phyloP scores from a whole-genome alignment of 2,888 invertebrate species.

The Drosophila dives region DNA sequence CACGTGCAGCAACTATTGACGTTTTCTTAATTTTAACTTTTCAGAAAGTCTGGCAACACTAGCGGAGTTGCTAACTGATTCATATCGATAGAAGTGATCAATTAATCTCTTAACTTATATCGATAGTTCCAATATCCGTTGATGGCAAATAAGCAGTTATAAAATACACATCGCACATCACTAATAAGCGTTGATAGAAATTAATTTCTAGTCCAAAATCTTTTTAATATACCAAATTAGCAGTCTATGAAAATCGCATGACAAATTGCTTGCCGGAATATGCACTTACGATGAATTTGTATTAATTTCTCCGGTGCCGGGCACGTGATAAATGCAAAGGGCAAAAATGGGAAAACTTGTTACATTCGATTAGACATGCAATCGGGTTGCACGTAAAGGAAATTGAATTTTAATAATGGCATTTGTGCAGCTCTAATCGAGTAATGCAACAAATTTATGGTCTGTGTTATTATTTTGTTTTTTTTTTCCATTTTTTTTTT shows the following conservation, averaged over 20 bases:
- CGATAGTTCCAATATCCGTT: neutral
- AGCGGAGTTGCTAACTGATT: neutral
- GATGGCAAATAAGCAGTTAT: neutral
- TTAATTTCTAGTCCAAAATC: conserved; percentile 17
- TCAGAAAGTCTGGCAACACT: neutral
- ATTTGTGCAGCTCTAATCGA: conserved; percentile 69
- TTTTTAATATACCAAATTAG: conserved; percentile 8
- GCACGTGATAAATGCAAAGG: conserved; percentile 57
- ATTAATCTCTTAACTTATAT: neutral
- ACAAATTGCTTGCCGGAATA: conserved; percentile 59
- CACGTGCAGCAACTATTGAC: rapidly evolving
- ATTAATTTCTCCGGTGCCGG: conserved; percentile 39
- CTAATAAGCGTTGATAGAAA: neutral
- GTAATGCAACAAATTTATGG: conserved; percentile 77
- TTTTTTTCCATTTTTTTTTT: conserved; percentile 5
- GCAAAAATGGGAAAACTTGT: conserved; percentile 45
- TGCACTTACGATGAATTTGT: conserved; percentile 69
- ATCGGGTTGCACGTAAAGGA: conserved; percentile 54
- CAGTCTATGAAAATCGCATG: conserved; percentile 57
- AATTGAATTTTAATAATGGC: conserved; percentile 78
- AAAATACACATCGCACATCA: neutral
- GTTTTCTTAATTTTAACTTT: no score
- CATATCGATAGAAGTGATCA: neutral
- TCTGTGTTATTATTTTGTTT: neutral
- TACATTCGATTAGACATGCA: conserved; percentile 79